Base-by-base conservation (phyloP, 2,113 vertebrate genomes). In the Harpagus bidentatus region DNA sequence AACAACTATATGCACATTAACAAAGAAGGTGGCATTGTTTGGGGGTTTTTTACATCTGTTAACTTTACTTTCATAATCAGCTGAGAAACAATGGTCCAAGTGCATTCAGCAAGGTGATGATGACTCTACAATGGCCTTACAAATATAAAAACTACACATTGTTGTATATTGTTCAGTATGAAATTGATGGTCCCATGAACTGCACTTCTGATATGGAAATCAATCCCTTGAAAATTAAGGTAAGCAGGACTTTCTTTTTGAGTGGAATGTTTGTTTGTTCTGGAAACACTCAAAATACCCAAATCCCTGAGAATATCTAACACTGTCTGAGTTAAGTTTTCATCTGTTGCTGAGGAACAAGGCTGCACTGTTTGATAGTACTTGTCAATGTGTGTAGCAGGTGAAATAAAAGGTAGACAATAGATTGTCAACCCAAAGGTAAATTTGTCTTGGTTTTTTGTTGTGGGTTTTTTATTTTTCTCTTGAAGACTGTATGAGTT, bases 171-270 rank as follows among this genome's bases (percentile, higher is more conserved):
- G 98, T 98, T 58, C 98, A 98, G 62, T 99, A 98, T 31, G 98
- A 99, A 40, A 99, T 99, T 10, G 99, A 99, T 34, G 99, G 99
- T 11, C 99, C 99, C n/a, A 99, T 99, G 98, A 99, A 99, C 97
- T 99, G 99, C 93, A 99, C 98, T 92, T 98, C 98, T 1, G 98
- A 99, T 92, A 95, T 97, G 70, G 98, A 99, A 94, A 99, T 99
- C 98, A 99, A 99, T 96, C 98, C 99, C 2, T 84, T 99, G 88
- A 99, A 99, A 82, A 98, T 99, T 61, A 98, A 99, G 91, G 99
- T 99, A 95, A 97, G 53, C 15, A 22, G 61, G 34, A 67, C 31
- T 73, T 73, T 12, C 6, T 5, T 59, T 47, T 31, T 40, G 26
- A 38, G 34, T 53, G 40, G 9, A 70, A 36, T 28, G 16, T 52